These are phyloP conservation scores for Pristionchus entomophagus DNA, from an alignment of 2,888 invertebrate genomes.

Conservation along the genomic window DNA sequence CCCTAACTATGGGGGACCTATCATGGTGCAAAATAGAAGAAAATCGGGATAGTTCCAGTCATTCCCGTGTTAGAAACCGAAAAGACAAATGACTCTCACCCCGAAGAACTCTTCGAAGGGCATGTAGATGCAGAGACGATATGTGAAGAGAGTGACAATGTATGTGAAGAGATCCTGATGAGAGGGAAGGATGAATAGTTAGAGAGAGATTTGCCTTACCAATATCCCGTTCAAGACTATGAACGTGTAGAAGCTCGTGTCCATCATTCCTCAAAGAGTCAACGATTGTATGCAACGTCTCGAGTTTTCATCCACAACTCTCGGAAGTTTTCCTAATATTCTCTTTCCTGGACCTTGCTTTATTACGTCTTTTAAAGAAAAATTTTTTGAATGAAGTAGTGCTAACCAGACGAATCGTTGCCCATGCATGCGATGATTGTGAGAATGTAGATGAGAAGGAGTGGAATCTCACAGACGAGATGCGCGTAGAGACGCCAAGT, in stretches of 20 bases:
- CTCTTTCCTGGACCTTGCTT: too few relatives aligned
- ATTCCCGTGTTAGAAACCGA: too few relatives aligned
- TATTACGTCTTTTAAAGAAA: too few relatives aligned
- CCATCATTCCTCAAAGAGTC: neutral
- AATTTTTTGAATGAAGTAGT: too few relatives aligned
- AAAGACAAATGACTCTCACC: neutral
- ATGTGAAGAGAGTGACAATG: slow-evolving; percentile 14
- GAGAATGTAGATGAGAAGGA: slow-evolving; percentile 26
- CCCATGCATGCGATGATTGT: neutral
- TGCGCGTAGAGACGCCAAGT: slow-evolving; percentile 30
- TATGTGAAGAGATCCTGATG: slow-evolving; percentile 20
- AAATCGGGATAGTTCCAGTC: too few relatives aligned
- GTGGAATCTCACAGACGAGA: slow-evolving; percentile 24
- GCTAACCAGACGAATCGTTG: neutral
- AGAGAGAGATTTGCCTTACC: neutral
- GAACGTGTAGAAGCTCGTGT: slow-evolving; percentile 38
- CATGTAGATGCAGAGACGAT: slow-evolving; percentile 34
- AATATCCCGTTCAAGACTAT: slow-evolving; percentile 41
- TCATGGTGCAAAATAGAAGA: too few relatives aligned
- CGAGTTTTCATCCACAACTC: too few relatives aligned
- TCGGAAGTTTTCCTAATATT: too few relatives aligned
- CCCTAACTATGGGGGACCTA: too few relatives aligned
- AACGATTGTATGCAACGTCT: too few relatives aligned
- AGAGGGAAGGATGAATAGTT: neutral
- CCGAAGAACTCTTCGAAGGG: slow-evolving; percentile 45